Evolutionary conservation across 1,140 invertebrate species (phyloP).

Genomic region (Caenorhabditis briggsae): DNA sequence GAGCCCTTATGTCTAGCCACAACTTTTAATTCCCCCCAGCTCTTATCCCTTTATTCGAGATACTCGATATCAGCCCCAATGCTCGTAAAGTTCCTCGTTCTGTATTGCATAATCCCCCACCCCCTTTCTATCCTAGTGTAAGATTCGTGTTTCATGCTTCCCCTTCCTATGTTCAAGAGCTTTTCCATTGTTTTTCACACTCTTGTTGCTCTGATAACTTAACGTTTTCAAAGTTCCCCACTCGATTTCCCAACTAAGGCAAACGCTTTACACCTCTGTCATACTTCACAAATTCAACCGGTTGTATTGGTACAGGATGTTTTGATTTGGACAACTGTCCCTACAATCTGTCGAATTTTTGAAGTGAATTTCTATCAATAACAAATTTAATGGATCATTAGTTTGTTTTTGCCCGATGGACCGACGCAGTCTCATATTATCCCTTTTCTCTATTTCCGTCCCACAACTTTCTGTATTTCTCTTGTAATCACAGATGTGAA

Average conservation of each 20-base stretch:
- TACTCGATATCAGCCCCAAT: not conserved
- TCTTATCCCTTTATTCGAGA: slow-evolving; percentile 25
- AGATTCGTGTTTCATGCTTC: slow-evolving; percentile 25
- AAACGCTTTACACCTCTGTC: slow-evolving; percentile 2
- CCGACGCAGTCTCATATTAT: not conserved
- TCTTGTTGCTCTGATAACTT: too few relatives aligned
- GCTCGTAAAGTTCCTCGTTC: not conserved
- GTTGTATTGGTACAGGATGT: not conserved
- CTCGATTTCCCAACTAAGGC: not conserved
- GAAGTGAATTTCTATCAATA: not conserved
- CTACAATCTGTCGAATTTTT: not conserved
- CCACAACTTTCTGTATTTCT: not conserved
- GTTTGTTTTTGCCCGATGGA: slow-evolving; percentile 9
- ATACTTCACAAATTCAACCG: not conserved
- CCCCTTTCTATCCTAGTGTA: not conserved
- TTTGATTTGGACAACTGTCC: not conserved
- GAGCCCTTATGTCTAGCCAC: too few relatives aligned
- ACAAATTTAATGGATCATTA: slow-evolving; percentile 5
- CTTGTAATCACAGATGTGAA: slow-evolving; percentile 37
- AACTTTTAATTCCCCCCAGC: not conserved
- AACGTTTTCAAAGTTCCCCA: not conserved
- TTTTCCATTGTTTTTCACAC: slow-evolving; percentile 17
- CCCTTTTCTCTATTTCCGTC: not conserved
- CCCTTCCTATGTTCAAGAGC: slow-evolving; percentile 19
- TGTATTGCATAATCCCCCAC: not conserved